Base-by-base conservation (phyloP, 2,888 invertebrate species). In the Drosophila pseudotakahashii region DNA sequence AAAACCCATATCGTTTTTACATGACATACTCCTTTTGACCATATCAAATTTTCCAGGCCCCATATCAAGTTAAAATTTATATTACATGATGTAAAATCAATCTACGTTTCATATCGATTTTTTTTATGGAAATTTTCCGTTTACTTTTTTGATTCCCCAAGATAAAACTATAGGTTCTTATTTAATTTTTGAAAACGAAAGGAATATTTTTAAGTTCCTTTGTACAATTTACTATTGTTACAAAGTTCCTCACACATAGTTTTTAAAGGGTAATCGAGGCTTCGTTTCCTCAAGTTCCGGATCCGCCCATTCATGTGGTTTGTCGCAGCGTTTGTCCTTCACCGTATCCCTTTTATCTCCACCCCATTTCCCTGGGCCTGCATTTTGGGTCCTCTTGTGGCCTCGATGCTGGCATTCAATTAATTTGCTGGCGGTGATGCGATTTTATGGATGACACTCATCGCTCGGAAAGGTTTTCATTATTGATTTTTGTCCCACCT, bases 401-500 rank as follows among this genome's bases (percentile, higher is more conserved):
- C 23, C 50, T 36, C 36, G 54, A 36, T 68, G 63, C 59, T 72
- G 77, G 58, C 70, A 78, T 83, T 81, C 81, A 81, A 84, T 81
- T 84, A 84, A 81, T 75, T 77, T 76, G 61, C 75, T 55, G 62
- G 52, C 44, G 54, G 42, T 71, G 75, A 75, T 75, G 71, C 66
- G 61, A 73, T 77, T 54, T 72, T 48, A 59, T 78, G 66, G 69
- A 78, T 77, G 81, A 53, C 77, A 53, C 68, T 75, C 72, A 60
- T 62, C 52, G 16, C 64, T 14, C 41, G 58, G 50, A 59, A 48
- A 54, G 63, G 44, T 59, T 66, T 73, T 30, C 75, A 76, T 75
- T 82, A 82, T 82, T 82, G 82, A 85, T 82, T 84, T 78, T 73
- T 61, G 69, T 72, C 3, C 45, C 63, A 66, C 59, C 66, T 68